phyloP scores from a whole-genome alignment of 2,888 invertebrate genomes.

The Clunio marinus region DNA sequence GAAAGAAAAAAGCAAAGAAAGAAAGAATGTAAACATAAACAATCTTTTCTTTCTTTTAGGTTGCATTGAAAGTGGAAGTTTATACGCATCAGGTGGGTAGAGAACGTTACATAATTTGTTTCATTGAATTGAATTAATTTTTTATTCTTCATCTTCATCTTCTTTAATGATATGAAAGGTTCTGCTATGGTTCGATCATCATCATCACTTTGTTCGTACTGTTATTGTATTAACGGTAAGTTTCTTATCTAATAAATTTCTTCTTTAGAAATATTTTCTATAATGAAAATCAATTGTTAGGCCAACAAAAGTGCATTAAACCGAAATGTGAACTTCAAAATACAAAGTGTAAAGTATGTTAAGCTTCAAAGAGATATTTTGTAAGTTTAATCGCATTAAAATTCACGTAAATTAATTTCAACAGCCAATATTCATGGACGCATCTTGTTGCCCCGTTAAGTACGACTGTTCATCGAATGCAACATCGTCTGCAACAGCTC shows the following conservation, averaged over 20 bases:
- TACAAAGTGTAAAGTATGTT: constrained; percentile 28
- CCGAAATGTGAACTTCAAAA: constrained; percentile 71
- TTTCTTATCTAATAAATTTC: not conserved
- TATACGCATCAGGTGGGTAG: constrained; percentile 58
- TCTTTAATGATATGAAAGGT: constrained; percentile 22
- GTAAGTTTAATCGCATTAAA: not conserved
- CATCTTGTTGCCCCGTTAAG: constrained; percentile 71
- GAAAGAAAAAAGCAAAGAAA: not conserved
- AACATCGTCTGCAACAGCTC: constrained; percentile 44
- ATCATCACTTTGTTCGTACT: constrained; percentile 75
- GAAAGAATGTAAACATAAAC: not conserved
- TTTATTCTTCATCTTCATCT: not conserved
- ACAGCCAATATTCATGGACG: constrained; percentile 50
- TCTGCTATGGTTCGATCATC: constrained; percentile 70
- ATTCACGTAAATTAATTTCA: not conserved
- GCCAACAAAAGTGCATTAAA: constrained; percentile 68
- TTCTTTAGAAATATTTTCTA: not conserved
- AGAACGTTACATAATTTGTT: constrained; percentile 15
- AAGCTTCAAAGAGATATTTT: not conserved
- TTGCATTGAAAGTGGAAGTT: constrained; percentile 65
- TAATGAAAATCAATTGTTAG: constrained; percentile 47
- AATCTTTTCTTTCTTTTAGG: constrained; percentile 53
- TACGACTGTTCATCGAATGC: constrained; percentile 61
- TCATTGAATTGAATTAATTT: too few relatives aligned
- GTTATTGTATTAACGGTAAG: constrained; percentile 60